These are phyloP conservation scores for Plemyria rubiginata DNA, from an alignment of 2,888 invertebrate genomes.

Conservation along the genomic window DNA sequence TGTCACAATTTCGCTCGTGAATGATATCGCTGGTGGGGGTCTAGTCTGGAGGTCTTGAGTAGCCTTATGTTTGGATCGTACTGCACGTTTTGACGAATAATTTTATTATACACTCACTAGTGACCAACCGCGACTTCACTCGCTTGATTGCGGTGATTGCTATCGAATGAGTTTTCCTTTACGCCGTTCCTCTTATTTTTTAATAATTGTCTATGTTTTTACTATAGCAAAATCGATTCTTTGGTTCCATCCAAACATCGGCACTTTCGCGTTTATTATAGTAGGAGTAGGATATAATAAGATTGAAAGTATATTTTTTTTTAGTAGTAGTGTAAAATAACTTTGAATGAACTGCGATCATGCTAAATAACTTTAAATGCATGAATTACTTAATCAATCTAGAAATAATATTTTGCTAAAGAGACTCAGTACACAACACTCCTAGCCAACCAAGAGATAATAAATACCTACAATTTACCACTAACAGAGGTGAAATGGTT, in stretches of 20 bases:
- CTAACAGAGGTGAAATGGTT: slow-evolving; percentile 47
- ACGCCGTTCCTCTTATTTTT: too few species aligned
- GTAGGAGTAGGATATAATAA: too few species aligned
- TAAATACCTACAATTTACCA: slow-evolving; percentile 2
- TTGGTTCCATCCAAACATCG: too few species aligned
- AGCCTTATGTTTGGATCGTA: not conserved
- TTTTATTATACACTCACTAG: not conserved
- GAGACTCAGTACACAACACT: not conserved
- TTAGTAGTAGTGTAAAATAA: too few species aligned
- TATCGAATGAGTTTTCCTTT: not conserved
- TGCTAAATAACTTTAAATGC: not conserved
- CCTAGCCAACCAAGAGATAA: not conserved
- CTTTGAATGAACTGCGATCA: too few species aligned
- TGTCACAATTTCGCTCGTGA: slow-evolving; percentile 29
- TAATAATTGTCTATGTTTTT: too few species aligned
- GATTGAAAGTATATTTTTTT: too few species aligned
- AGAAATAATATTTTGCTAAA: not conserved
- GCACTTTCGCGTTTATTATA: too few species aligned
- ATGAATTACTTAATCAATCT: not conserved
- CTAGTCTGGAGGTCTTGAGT: slow-evolving; percentile 23
- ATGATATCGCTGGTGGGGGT: slow-evolving; percentile 22
- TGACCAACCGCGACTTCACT: too few species aligned
- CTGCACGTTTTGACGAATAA: not conserved
- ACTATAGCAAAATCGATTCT: too few species aligned
- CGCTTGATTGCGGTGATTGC: not conserved